Base-by-base conservation (phyloP, 2,888 invertebrate species). In the Agrotis segetum region DNA sequence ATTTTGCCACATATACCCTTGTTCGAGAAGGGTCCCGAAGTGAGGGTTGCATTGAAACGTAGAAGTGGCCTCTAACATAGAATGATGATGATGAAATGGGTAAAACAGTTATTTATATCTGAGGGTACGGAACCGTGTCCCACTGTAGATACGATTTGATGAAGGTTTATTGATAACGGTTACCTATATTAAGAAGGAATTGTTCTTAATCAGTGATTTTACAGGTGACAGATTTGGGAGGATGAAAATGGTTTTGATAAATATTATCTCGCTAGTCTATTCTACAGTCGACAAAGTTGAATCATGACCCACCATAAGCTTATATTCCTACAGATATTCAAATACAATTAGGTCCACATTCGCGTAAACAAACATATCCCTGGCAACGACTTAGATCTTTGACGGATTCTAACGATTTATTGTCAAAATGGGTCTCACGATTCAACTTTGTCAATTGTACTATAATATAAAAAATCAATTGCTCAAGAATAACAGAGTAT, bases 21-120 rank as follows among this genome's bases (percentile, higher is more conserved):
- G 55, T 62, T 58, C 7, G 29, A 21, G 47, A 58, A 47, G 47
- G 73, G 56, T 34, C 2, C 3, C 4, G 19, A 24, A 21, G 1
- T 40, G 19, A 44, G 62, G 58, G n/a, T 52, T 63, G 6, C 65
- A n/a, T 65, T 52, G 47, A 52, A 60, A 40, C 46, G 44, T 47
- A 13, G n/a, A 50, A 64, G 29, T 50, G 50, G n/a, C 19, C 34
- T 40, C 11, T 58, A 60, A 79, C 21, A 61, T 62, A 46, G 16
- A 50, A 34, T 59, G 79, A 73, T 79, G 66, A 59, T 73, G 76
- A 76, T 66, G 61, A 66, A 77, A 66, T 79, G 76, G 49, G 2
- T 16, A 21, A 24, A 58, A 40, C 0, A 24, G 58, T 21, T 9
- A 59, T 66, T 34, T 7, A 46, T 24, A 66, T 78, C n/a, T 72